A percentile compares a stretch with the other conserved stretches of the same genome.
These are phyloP conservation scores for Ibycter americanus DNA, from an alignment of 2,797 vertebrate genomes.

Conservation along the genomic window DNA sequence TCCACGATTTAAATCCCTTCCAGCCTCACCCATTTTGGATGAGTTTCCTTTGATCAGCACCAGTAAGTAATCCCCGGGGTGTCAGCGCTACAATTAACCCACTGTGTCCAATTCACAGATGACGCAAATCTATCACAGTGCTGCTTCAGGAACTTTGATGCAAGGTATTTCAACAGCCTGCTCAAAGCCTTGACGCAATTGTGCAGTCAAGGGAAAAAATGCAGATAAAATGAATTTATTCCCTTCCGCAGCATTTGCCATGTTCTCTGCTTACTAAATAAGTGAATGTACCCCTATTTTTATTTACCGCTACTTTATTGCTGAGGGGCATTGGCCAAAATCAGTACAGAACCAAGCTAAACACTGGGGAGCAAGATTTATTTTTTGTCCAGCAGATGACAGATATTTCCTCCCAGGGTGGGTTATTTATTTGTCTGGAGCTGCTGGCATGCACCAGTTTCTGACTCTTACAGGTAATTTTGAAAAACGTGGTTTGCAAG, in stretches of 20 bases:
- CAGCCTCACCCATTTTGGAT: constrained; percentile 23
- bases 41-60: constrained; percentile 39
- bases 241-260: background rate
- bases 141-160: background rate
- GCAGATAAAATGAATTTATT: background rate
- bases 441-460: background rate
- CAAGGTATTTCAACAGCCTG: background rate
- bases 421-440: constrained; percentile 49
- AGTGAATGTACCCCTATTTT: background rate
- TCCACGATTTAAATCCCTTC: background rate
- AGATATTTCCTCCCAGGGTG: constrained; percentile 20
- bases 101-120: background rate
- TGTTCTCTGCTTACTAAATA: background rate
- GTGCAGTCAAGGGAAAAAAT: background rate
- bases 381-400: constrained; percentile 5
- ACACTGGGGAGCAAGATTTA: background rate
- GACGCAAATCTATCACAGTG: background rate
- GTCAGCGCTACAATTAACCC: constrained; percentile 34
- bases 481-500: background rate
- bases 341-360: background rate
- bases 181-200: background rate
- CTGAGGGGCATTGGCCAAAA: background rate
- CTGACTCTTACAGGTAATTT: constrained; percentile 23
- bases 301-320: background rate
- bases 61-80: background rate